Conservation (phyloP, 2,113 vertebrate species). For the Chascanopsetta lugubris region DNA sequence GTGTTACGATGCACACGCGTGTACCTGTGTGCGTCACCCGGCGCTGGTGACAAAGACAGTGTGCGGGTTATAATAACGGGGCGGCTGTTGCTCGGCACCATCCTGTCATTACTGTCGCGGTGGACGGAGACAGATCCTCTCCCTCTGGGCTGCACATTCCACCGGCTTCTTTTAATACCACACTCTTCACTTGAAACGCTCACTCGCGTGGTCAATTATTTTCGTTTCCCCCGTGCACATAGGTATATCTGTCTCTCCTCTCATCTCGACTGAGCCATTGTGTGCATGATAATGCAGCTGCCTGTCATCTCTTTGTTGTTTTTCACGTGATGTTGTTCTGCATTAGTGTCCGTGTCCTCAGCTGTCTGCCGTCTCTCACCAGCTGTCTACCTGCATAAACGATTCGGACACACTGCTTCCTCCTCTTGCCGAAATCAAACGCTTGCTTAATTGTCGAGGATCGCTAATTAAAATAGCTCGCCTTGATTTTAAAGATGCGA, state of each 20-base stretch:
- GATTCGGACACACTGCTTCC: not conserved
- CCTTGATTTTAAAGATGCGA: not conserved
- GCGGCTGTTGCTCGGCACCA: slow-evolving; percentile 33
- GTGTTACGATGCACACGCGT: not conserved
- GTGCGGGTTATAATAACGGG: slow-evolving; percentile 65
- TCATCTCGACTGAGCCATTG: not conserved
- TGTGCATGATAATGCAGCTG: not conserved
- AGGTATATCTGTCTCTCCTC: not conserved
- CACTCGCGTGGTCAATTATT: not conserved
- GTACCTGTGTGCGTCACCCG: slow-evolving; percentile 26
- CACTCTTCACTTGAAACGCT: not conserved
- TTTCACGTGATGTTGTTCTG: not conserved
- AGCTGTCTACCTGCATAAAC: not conserved
- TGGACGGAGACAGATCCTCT: slow-evolving; percentile 16
- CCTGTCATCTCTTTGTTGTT: slow-evolving; percentile 1
- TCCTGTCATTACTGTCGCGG: slow-evolving; percentile 65
- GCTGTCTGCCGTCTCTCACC: not conserved
- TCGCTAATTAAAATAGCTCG: not conserved
- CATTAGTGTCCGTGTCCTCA: slow-evolving; percentile 1
- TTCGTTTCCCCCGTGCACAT: not conserved
- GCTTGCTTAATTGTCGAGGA: not conserved
- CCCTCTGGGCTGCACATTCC: slow-evolving; percentile 6
- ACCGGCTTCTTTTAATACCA: slow-evolving; percentile 28
- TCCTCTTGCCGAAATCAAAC: not conserved
- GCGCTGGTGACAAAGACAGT: slow-evolving; percentile 28